Base-by-base conservation (phyloP, 2,797 vertebrate genomes). In the Bovichtus diacanthus region DNA sequence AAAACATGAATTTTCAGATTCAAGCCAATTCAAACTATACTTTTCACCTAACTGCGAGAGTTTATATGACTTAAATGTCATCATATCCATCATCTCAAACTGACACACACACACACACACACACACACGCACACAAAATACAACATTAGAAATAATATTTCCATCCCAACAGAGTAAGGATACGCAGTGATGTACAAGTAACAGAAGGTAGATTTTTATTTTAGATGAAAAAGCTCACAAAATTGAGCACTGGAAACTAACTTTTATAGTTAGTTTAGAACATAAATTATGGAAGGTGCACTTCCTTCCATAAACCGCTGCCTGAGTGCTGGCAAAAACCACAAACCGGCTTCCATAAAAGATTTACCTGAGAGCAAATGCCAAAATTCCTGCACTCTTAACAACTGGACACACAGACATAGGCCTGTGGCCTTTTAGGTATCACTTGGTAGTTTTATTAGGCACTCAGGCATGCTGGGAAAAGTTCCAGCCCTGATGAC, bases 251-350 rank as follows among this genome's bases (percentile, higher is more conserved):
- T 19, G 56, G 38, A 82, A 71, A 64, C 56, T 71, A 70, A 70
- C 58, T 76, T 75, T 47, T 53, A 51, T 39, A 25, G 63, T 55
- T 43, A 51, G 21, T 67, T 71, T 6, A 62, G 54, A 41, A 34
- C 58, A 77, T 81, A 39, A 81, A 88, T 88, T 71, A 76, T 65
- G 39, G 34, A 85, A 44, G 65, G 54, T 75, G 54, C 44, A 59
- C 76, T 83, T 88, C 76, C 71, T 63, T 76, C 49, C 25, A 79
- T 70, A 81, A 80, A 77, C 55, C 18, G 47, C 21, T 43, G 55
- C 68, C 41, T 77, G 70, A 81, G 69, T 74, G 75, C 75, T 68
- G 51, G 51, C 61, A 44, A 69, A 80, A 76, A 61, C 31, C 72
- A 71, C 46, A 65, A 79, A 68, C 59, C 29, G 6, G 29, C 65